phyloP scores from a whole-genome alignment of 1,140 invertebrate genomes.

The Habropoda laboriosa region DNA sequence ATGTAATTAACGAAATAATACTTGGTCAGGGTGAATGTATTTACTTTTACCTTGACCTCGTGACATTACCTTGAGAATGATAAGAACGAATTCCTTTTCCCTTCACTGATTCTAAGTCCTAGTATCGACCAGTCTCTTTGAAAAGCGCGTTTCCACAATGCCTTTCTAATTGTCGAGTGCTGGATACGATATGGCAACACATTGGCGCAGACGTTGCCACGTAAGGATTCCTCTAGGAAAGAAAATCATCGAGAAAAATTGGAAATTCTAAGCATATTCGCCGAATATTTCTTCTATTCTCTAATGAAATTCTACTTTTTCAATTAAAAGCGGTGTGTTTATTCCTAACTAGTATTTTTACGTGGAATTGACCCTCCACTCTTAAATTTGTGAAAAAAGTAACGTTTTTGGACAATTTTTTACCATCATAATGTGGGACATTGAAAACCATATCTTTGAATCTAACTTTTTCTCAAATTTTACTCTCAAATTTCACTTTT shows the following conservation, averaged over 20 bases:
- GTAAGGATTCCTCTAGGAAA: background rate
- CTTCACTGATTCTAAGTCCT: slow-evolving; percentile 49
- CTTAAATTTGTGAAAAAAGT: no score
- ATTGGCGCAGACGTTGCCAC: background rate
- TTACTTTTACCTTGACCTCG: slow-evolving; percentile 45
- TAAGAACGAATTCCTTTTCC: slow-evolving; percentile 50
- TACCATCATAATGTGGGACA: no score
- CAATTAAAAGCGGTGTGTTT: no score
- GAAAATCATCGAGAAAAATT: background rate
- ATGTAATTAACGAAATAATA: background rate
- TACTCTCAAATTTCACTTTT: no score
- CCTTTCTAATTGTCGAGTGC: slow-evolving; percentile 52
- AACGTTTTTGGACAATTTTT: no score
- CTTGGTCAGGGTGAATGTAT: slow-evolving; percentile 21
- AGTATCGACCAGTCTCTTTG: slow-evolving; percentile 44
- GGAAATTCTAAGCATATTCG: background rate
- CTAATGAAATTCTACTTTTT: background rate
- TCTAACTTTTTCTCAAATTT: no score
- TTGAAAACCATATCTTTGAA: no score
- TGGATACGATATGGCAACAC: slow-evolving; percentile 27
- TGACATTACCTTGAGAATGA: slow-evolving; percentile 48
- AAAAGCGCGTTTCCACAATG: slow-evolving; percentile 55
- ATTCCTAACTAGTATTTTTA: no score
- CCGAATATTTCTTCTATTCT: background rate
- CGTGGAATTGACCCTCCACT: no score